Evolutionary conservation across 2,888 invertebrate species (phyloP).

Genomic region (Gymnocheta viridis): DNA sequence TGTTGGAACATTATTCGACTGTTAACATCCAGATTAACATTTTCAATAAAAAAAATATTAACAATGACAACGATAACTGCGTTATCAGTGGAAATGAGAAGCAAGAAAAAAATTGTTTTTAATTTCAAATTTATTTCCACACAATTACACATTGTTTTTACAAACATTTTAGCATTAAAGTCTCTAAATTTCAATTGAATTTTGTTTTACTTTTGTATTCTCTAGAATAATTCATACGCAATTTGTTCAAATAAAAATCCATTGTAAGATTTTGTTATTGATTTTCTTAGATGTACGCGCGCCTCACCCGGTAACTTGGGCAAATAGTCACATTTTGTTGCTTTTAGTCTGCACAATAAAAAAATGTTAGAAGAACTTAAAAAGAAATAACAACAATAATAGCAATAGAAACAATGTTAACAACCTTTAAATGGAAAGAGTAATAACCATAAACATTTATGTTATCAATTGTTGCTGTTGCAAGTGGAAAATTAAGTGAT

Average conservation of each 20-base stretch:
- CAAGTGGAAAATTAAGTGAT: too few species aligned
- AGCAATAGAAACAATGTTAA: neutral
- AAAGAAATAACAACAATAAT: neutral
- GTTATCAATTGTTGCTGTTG: too few species aligned
- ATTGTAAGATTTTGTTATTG: neutral
- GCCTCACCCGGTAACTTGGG: too few species aligned
- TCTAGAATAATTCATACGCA: too few species aligned
- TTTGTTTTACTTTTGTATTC: too few species aligned
- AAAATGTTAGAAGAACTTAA: neutral
- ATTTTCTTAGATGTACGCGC: too few species aligned
- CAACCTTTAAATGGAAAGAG: neutral
- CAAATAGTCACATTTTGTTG: neutral
- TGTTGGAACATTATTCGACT: constrained; percentile 43
- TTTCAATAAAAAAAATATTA: constrained; percentile 40
- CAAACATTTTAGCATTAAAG: neutral
- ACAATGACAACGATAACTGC: neutral
- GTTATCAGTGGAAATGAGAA: neutral
- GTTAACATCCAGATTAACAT: constrained; percentile 49
- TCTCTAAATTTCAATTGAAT: neutral
- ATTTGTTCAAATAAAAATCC: neutral
- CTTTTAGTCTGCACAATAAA: neutral
- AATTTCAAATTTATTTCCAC: neutral
- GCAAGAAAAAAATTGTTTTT: too few species aligned
- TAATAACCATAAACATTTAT: neutral
- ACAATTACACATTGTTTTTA: neutral